Evolutionary conservation across 2,888 invertebrate genomes (phyloP), one percentile per base, ranked within the genome.

Genomic region (Drosophila fulvimacula): DNA sequence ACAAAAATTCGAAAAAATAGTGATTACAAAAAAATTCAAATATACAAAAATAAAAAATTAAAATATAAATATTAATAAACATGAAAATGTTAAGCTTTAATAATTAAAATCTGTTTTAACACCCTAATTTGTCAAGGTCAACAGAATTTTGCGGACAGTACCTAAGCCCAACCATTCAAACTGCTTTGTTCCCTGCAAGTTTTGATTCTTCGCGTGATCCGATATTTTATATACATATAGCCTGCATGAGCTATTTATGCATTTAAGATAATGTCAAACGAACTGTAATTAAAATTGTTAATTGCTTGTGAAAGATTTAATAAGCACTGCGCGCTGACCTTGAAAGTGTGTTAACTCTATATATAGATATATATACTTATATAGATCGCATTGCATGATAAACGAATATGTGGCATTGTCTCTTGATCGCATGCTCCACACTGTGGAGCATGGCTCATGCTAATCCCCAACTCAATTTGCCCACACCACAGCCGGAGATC

Each of bases 391-490:
- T 67, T 76, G 78, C 49, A 58, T 56, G 69, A 82, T 61, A 70
- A 58, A 30, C 32, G n/a, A 70, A 66, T 64, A 70, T 78, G 83
- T 64, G 76, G 78, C 63, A 70, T 41, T 68, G 49, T 62, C 42
- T 57, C 17, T 58, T 72, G 58, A 42, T 77, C 56, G 52, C 69
- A 48, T 66, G 49, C 58, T 49, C 51, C 44, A 38, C 53, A 17
- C 42, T 73, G 30, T 63, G 74, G 42, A 60, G 63, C 55, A 42
- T 66, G 11, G 58, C 10, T 32, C 21, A 21, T 48, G 82, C 82
- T 21, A 79, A 62, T 64, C 91, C 93, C 4, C 95, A 95, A 79
- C 88, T 95, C 51, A 94, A 94, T 81, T 83, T 95, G 49, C 94
- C 95, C 3, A 94, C 81, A 10, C 82, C 88, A 15, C 85, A 87